Evolutionary conservation across 2,113 vertebrate genomes (phyloP).

Genomic region (Glareola pratincola): DNA sequence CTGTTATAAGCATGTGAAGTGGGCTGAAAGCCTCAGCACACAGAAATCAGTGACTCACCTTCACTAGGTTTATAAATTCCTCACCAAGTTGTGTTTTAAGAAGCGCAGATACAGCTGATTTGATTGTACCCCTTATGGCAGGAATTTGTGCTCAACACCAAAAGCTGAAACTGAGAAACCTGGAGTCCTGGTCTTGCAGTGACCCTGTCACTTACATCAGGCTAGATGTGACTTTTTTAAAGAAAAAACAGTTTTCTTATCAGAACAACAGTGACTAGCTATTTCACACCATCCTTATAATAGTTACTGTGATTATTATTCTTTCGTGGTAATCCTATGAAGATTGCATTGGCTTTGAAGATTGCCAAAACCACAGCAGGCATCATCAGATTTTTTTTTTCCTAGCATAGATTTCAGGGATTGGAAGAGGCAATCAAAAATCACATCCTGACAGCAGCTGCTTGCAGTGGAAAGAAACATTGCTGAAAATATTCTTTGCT

Average conservation of each 20-base stretch:
- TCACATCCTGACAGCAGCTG: background rate
- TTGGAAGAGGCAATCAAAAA: background rate
- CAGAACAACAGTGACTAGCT: background rate
- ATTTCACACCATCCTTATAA: background rate
- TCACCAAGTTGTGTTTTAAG: background rate
- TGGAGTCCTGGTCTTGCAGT: background rate
- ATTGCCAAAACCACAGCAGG: background rate
- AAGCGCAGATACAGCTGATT: background rate
- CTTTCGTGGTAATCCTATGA: background rate
- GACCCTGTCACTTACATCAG: background rate
- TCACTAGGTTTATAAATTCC: background rate
- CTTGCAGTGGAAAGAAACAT: background rate
- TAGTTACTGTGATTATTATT: background rate
- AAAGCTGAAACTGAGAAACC: background rate
- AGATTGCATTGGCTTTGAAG: background rate
- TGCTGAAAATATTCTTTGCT: background rate
- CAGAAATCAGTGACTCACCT: background rate
- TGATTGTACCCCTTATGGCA: background rate
- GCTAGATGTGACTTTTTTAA: background rate
- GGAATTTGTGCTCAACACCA: background rate
- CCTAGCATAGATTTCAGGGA: background rate
- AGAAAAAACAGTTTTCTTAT: background rate
- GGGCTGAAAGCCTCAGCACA: background rate
- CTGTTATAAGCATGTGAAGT: background rate
- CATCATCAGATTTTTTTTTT: background rate